phyloP scores from a whole-genome alignment of 2,888 invertebrate species.

The Chalcosyrphus nemorum region DNA sequence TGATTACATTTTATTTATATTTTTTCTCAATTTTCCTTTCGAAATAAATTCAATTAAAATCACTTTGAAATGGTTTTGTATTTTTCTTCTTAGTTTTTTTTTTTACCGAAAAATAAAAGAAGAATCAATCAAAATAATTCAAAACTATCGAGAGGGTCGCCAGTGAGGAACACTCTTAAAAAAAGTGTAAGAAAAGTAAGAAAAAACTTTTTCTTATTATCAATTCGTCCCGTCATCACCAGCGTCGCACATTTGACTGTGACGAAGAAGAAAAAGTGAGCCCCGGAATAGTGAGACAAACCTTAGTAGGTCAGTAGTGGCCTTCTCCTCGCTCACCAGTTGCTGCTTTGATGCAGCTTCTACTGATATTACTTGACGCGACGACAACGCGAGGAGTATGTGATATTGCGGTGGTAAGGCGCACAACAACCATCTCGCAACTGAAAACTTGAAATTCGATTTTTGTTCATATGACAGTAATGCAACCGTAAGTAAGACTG shows the following conservation, averaged over 20 bases:
- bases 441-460: conserved; percentile 68
- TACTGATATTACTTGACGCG: conserved; percentile 50
- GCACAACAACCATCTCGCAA: conserved; percentile 60
- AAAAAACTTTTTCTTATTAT: conserved; percentile 81
- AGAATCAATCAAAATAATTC: conserved; percentile 45
- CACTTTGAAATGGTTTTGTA: background rate
- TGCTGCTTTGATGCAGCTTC: conserved; percentile 71
- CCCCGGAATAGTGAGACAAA: conserved; percentile 70
- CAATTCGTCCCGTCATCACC: conserved; percentile 77
- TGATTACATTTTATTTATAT: conserved; percentile 67
- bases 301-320: conserved; percentile 81
- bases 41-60: conserved; percentile 35
- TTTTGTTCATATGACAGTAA: conserved; percentile 57
- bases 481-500: conserved; percentile 26
- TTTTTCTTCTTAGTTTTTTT: background rate
- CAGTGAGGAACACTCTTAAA: conserved; percentile 30
- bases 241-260: conserved; percentile 75
- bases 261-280: conserved; percentile 76
- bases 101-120: conserved; percentile 10
- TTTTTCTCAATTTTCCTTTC: conserved; percentile 52
- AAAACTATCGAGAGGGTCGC: conserved; percentile 14
- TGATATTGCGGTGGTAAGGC: conserved; percentile 57
- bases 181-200: conserved; percentile 64
- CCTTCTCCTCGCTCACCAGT: conserved; percentile 71
- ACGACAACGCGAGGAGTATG: conserved; percentile 54